Evolutionary conservation across 2,888 invertebrate genomes (phyloP), one percentile per base, ranked within the genome.

Genomic region (Dynastes hyllus): DNA sequence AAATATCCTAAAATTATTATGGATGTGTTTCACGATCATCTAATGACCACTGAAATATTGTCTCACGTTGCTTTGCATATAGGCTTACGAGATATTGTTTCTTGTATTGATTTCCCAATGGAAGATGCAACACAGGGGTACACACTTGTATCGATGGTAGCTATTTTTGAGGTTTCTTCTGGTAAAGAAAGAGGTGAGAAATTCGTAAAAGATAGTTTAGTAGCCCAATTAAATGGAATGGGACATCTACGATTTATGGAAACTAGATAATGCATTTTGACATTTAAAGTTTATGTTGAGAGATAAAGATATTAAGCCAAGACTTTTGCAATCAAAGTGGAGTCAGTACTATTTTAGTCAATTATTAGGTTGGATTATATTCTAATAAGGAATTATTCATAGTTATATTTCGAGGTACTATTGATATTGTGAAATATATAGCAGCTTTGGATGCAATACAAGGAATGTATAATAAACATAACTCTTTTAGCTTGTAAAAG

Each of bases 341-440:
- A 5, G 91, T 90, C 65, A 94, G 93, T 83, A 97, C 98, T 0
- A 90, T 98, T 45, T 90, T 97, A 50, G 94, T 97, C 0, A 93
- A 95, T 77, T 98, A 95, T 88, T 92, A 95, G 86, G 95, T 99
- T 9, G 99, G 96, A 1, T 90, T 99, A 11, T 99, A 98, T 88
- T 91, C 93, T 5, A 92, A 97, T 84, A 95, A 94, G 88, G 89
- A 94, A 86, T 92, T 96, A 84, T 89, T 98, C 76, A 96, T 97
- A 67, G 91, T 94, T 88, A 96, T 97, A 80, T 95, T 94, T 87
- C 99, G 98, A 11, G 98, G 98, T 90, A 93, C 93, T 50, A 86
- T 96, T 0, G 90, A 92, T 1, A 94, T 93, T 65, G 99, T 98
- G 0, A 94, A 95, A 84, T 94, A 97, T 87, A 94, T 96, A 91